Evolutionary conservation across 2,113 vertebrate species (phyloP), one percentile per base, ranked within the genome.

Genomic region (Carassius carassius): DNA sequence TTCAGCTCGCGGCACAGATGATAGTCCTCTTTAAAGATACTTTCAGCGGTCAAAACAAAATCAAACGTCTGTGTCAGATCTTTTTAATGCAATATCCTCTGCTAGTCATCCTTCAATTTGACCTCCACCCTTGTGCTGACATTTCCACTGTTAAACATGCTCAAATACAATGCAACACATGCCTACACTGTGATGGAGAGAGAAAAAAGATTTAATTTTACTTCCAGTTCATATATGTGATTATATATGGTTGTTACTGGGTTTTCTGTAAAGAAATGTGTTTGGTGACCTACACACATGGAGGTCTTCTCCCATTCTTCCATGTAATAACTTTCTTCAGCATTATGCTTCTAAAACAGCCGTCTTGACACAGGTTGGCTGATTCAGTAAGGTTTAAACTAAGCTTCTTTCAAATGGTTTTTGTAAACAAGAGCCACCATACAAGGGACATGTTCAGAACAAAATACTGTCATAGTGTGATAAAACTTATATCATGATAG

Each of bases 1-100:
- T 51, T 16, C 25, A 14, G 62, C 62, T 81, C 79, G n/a, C 25
- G 19, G 79, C 62, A n/a, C 62, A 69, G 19, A 51, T 81, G 17
- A 81, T 69, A 25, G 62, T 51, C 62, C 79, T 32, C 23, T 81
- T 81, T 81, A 81, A 51, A 69, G 79, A 81, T 35, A 69, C 16
- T 69, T 51, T 69, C 79, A 69, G 49, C 23, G 11, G 79, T 81
- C 79, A 81, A 81, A 81, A 81, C 78, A 81, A 67, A 67, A 49
- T 81, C 62, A 81, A 69, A 69, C 3, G 25, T 69, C 14, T 49
- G 79, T 81, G 79, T 69, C 79, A 81, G 79, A 69, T 49, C 41
- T 9, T 47, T 17, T 84, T 67, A 77, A 47, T 67, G 41, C 37
- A 25, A 77, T 77, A 62, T 51, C 29, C 11, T 32, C 56, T 21